Evolutionary conservation across 37 sponge, comb jelly and placozoan genomes (phyloP).

Genomic region (Crambe crambe): DNA sequence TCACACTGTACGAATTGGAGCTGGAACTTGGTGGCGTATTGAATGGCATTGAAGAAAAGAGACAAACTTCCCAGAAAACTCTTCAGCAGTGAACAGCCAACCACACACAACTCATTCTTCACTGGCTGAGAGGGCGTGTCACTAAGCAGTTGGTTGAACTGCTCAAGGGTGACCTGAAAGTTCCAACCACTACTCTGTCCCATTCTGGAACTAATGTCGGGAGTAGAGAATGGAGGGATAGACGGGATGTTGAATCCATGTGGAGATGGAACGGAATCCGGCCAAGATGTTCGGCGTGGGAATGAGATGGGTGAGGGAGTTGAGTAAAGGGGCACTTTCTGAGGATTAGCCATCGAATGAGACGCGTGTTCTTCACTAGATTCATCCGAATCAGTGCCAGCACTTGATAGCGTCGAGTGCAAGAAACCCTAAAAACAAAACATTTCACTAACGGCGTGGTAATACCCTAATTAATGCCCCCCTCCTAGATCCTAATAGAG

Average conservation of each 20-base stretch:
- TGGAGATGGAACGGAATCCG: conserved; percentile 38
- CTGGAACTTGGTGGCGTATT: conserved; percentile 5
- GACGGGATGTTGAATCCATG: conserved; percentile 44
- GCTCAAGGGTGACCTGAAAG: conserved; percentile 13
- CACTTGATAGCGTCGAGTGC: neutral
- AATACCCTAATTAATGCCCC: too few relatives aligned
- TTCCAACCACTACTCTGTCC: conserved; percentile 16
- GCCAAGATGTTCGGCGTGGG: conserved; percentile 29
- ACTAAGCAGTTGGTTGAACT: conserved; percentile 33
- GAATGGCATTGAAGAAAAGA: conserved; percentile 47
- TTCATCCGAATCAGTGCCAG: conserved; percentile 4
- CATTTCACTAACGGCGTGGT: neutral
- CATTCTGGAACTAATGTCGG: neutral
- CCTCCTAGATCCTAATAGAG: too few relatives aligned
- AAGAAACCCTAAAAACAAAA: conserved; percentile 4
- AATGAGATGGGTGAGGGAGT: conserved; percentile 50
- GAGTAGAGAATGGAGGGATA: conserved; percentile 54
- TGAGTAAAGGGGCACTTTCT: conserved; percentile 25
- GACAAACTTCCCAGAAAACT: conserved; percentile 61
- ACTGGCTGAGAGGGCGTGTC: neutral
- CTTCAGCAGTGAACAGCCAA: conserved; percentile 34
- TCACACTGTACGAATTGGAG: conserved; percentile 42
- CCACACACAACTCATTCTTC: conserved; percentile 1
- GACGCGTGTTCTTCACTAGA: neutral
- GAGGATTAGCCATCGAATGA: neutral